Percentiles rank a stretch among this genome's conserved stretches.
phyloP scores from a whole-genome alignment of 2,797 vertebrate species.

The Neopelma chrysocephalum region DNA sequence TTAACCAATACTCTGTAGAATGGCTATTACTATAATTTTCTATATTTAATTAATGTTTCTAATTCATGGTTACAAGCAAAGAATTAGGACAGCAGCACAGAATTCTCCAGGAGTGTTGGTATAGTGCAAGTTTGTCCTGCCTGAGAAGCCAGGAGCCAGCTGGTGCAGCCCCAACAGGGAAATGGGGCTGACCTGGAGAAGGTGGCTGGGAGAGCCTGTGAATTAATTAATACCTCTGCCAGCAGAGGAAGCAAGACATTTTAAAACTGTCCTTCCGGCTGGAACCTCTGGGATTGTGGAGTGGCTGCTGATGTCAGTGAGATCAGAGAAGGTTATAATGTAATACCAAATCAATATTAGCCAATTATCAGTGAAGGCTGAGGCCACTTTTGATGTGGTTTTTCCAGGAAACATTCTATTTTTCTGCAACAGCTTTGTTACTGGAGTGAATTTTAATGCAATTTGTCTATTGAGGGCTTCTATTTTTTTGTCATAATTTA shows the following conservation, averaged over 20 bases:
- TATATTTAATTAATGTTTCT: background rate
- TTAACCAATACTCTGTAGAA: background rate
- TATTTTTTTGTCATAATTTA: background rate
- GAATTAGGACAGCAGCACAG: background rate
- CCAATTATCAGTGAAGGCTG: constrained; percentile 53
- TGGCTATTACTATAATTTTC: background rate
- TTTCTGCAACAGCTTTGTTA: constrained; percentile 22
- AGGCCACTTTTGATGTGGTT: constrained; percentile 28
- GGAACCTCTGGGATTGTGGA: constrained; percentile 37
- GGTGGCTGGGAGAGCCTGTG: constrained; percentile 1
- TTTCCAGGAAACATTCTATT: constrained; percentile 25
- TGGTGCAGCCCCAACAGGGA: constrained; percentile 17
- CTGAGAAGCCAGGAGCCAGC: constrained; percentile 3
- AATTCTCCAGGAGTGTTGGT: background rate
- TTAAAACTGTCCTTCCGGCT: constrained; percentile 22
- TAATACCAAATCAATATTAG: constrained; percentile 61
- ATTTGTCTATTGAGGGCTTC: background rate
- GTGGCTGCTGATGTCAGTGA: constrained; percentile 20
- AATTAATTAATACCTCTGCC: constrained; percentile 45
- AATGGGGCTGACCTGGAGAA: constrained; percentile 38
- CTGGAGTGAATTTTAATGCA: constrained; percentile 22
- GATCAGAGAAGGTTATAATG: constrained; percentile 43
- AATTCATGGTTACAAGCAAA: background rate
- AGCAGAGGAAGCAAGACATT: constrained; percentile 7
- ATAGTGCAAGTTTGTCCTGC: background rate